Percentiles rank a stretch among this genome's conserved stretches.
Evolutionary conservation across 2,888 invertebrate genomes (phyloP).

Genomic region (Eilema sororculum): DNA sequence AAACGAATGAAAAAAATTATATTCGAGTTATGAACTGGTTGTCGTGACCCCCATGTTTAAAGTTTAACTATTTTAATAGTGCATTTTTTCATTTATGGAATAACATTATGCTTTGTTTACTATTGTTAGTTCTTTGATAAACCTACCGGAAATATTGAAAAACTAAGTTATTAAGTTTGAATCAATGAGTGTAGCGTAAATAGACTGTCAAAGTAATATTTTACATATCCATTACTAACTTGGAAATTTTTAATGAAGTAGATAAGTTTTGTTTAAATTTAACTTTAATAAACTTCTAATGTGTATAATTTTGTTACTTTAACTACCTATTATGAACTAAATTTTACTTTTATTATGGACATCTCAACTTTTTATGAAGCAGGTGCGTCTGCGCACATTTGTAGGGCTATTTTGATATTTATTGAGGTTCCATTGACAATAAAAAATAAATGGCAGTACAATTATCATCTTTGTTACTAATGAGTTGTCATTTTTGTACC

Average conservation of each 20-base stretch:
- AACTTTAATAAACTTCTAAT: slow-evolving; percentile 56
- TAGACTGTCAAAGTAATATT: neutral
- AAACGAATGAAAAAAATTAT: slow-evolving; percentile 47
- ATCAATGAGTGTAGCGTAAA: neutral
- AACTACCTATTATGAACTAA: slow-evolving; percentile 54
- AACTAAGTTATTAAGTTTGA: too few relatives aligned
- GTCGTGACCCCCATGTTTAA: slow-evolving; percentile 66
- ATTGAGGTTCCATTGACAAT: slow-evolving; percentile 63
- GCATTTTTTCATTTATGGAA: slow-evolving; percentile 59
- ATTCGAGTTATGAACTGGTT: slow-evolving; percentile 55
- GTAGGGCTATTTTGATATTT: slow-evolving; percentile 65
- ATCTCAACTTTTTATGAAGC: slow-evolving; percentile 73
- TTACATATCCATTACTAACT: neutral
- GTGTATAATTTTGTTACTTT: slow-evolving; percentile 51
- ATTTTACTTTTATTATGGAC: slow-evolving; percentile 62
- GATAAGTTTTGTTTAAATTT: slow-evolving; percentile 24
- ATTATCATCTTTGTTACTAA: slow-evolving; percentile 68
- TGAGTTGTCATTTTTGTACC: slow-evolving; percentile 60
- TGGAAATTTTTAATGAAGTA: neutral
- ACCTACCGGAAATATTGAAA: too few relatives aligned
- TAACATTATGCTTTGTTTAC: slow-evolving; percentile 64
- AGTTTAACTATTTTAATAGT: slow-evolving; percentile 55
- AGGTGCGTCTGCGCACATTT: slow-evolving; percentile 74
- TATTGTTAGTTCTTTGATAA: slow-evolving; percentile 46
- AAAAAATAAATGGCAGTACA: slow-evolving; percentile 78